phyloP scores from a whole-genome alignment of 2,797 vertebrate genomes.

The Botia almorhae region DNA sequence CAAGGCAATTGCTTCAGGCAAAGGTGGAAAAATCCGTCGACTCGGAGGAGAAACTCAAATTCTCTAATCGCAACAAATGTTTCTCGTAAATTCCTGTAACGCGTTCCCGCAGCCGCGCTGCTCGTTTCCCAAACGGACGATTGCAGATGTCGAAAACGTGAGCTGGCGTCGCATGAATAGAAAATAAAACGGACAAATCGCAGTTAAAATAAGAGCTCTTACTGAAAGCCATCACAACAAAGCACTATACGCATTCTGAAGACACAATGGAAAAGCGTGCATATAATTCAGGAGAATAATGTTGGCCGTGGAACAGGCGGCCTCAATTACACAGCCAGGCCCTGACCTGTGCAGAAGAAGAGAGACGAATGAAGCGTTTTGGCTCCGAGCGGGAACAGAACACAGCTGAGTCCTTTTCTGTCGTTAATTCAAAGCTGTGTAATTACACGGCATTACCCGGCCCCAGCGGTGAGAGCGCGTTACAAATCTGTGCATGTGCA shows the following conservation, averaged over 20 bases:
- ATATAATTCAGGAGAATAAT: slow-evolving; percentile 42
- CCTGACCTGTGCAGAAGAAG: slow-evolving; percentile 38
- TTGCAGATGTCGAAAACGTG: not conserved
- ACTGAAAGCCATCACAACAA: slow-evolving; percentile 6
- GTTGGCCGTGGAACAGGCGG: slow-evolving; percentile 43
- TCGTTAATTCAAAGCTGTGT: slow-evolving; percentile 48
- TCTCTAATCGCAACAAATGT: too few species aligned
- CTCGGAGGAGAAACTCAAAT: not conserved
- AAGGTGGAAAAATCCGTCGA: not conserved
- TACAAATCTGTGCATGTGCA: slow-evolving; percentile 27
- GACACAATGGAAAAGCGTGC: slow-evolving; percentile 22
- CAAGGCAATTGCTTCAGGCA: not conserved
- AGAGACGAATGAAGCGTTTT: slow-evolving; percentile 11
- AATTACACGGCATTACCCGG: slow-evolving; percentile 40
- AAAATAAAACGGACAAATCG: slow-evolving; percentile 14
- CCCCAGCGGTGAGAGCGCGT: slow-evolving; percentile 13
- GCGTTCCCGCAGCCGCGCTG: not conserved
- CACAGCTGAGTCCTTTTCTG: slow-evolving; percentile 33
- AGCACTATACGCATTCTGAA: not conserved
- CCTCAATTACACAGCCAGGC: slow-evolving; percentile 21
- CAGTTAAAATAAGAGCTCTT: slow-evolving; percentile 6
- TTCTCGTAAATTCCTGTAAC: not conserved
- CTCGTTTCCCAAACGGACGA: slow-evolving; percentile 1
- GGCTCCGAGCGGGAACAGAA: slow-evolving; percentile 27
- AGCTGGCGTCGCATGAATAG: not conserved